Evolutionary conservation across 2,888 invertebrate genomes (phyloP), one percentile per base, ranked within the genome.

Genomic region (Ferdinandea cuprea): DNA sequence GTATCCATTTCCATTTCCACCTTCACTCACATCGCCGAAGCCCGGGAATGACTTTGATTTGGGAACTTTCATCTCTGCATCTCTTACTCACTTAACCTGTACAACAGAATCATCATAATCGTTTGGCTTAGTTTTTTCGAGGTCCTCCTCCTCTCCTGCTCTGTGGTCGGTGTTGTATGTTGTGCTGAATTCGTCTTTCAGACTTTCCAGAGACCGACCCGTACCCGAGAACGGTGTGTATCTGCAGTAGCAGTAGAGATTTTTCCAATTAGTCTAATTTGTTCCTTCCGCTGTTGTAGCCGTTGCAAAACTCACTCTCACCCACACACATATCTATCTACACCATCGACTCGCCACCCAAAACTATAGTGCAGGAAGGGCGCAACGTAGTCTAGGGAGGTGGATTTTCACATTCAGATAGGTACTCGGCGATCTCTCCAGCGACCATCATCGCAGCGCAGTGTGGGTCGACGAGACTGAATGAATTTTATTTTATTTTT

Each of bases 191-290:
- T 40, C 40, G 48, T 50, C 48, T 40, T 44, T 42, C 25, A 19
- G 19, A 25, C 40, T 58, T n/a, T 4, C 35, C 50, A 52, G 11
- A 58, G 50, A 40, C 40, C 40, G 40, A 42, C 4, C 28, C 50
- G 46, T 6, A 40, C 40, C 40, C n/a, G n/a, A n/a, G 40, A 44
- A 56, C 42, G 21, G 30, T 42, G 32, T 61, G 66, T 69, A 74
- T 71, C 73, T 65, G 80, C 72, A 66, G 52, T 46, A 48, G 58
- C 58, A 61, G 77, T 42, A 72, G 81, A 85, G 83, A 85, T 85
- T 85, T 85, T 85, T 85, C 85, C 85, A 85, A 85, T 85, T 85
- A 85, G 85, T 85, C 85, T 85, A 85, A 85, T 85, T 85, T 85
- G 85, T 85, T 83, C 85, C 78, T 85, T 79, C 85, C 85, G 85